phyloP scores from a whole-genome alignment of 2,888 invertebrate species.

The Eupithecia pulchellata region DNA sequence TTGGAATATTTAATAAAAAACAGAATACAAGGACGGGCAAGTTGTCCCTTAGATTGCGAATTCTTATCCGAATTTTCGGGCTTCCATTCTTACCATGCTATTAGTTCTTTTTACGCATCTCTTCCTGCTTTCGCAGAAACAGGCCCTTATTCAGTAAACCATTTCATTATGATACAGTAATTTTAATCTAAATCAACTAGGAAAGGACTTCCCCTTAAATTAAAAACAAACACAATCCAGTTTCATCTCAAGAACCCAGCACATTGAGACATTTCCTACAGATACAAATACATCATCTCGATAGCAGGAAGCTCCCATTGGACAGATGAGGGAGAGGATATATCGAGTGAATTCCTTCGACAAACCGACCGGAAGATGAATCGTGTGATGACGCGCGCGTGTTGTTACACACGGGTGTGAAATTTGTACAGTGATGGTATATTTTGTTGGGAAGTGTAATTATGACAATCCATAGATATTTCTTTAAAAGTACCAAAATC shows the following conservation, averaged over 20 bases:
- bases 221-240: not conserved
- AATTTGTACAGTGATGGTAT: not conserved
- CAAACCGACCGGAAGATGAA: slow-evolving; percentile 63
- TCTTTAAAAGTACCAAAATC: not conserved
- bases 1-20: not conserved
- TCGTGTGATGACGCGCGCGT: slow-evolving; percentile 45
- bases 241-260: not conserved
- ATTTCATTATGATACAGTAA: not conserved
- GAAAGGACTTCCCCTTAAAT: not conserved
- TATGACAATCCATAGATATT: not conserved
- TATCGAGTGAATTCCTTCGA: slow-evolving; percentile 58
- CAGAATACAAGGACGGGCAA: not conserved
- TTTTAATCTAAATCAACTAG: not conserved
- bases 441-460: not conserved
- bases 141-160: not conserved
- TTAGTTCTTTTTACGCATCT: not conserved
- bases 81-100: not conserved
- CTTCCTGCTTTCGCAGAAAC: not conserved
- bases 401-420: not conserved
- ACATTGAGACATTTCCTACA: slow-evolving; percentile 40
- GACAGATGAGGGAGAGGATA: slow-evolving; percentile 54
- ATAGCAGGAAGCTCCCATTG: slow-evolving; percentile 44
- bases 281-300: slow-evolving; percentile 41
- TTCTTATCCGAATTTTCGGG: no score
- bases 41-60: not conserved